Base-by-base conservation (phyloP, 2,888 invertebrate genomes). In the Kryphioiulus occultus region DNA sequence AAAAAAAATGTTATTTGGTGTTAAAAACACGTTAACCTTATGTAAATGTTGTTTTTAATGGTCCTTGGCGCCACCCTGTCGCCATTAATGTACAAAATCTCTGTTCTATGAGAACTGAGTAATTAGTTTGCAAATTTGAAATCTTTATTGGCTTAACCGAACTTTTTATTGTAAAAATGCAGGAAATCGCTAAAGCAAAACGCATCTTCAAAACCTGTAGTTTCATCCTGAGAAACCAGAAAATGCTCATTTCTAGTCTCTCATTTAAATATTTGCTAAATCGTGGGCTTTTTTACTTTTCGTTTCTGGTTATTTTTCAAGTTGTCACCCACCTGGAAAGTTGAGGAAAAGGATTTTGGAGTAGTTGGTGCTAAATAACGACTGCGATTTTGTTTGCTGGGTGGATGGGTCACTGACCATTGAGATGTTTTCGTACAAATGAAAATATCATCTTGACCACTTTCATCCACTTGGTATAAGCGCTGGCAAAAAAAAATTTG, bases 161-260 rank as follows among this genome's bases (percentile, higher is more conserved):
- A 26, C 26, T 26, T 68, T 22, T 68, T 68, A 68, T 68, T n/a
- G 22, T 10, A 26, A 68, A 68, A 68, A 47, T 68, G n/a, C 26
- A 26, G 68, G 68, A 68, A 68, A 68, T 68, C 68, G n/a, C 68
- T 68, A 68, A 26, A 68, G 68, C 68, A 68, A 68, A 68, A 39
- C 3, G 39, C 39, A 39, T 5, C 12, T 68, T 26, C n/a, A 5
- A 47, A 47, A 68, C 68, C 68, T 68, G 68, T 68, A 26, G 68
- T 68, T 68, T 68, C 68, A 68, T 22, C 10, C 68, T 59, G n/a
- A 10, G 4, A 68, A 68, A 26, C 68, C 68, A n/a, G 26, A 68
- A 68, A 39, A 68, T 22, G 59, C n/a, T 26, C 10, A 10, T 9
- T 68, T 68, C 26, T 68, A 5, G 68, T 26, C n/a, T 1, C 68